Conservation (phyloP, 2,113 vertebrate species). For the Gavia stellata region DNA sequence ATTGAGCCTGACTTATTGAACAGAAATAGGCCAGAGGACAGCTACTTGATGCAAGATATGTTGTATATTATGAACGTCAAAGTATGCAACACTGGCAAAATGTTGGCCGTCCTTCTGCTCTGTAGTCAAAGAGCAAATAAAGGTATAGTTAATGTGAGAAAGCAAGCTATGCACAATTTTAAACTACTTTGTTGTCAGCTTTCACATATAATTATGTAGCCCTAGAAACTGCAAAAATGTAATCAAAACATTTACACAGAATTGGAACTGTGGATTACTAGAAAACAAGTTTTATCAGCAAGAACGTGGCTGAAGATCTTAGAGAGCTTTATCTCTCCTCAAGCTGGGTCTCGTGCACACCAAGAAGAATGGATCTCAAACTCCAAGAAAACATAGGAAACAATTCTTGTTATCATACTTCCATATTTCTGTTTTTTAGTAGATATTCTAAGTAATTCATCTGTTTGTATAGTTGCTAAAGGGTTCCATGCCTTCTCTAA, state of each 20-base stretch:
- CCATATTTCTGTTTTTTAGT: neutral
- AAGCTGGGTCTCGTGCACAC: neutral
- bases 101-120: neutral
- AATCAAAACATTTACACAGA: neutral
- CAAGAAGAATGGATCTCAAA: neutral
- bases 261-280: neutral
- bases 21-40: neutral
- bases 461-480: neutral
- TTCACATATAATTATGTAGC: neutral
- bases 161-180: neutral
- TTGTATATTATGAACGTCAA: neutral
- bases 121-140: neutral
- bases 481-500: neutral
- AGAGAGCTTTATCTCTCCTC: neutral
- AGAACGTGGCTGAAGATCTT: neutral
- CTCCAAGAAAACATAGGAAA: neutral
- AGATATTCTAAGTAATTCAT: neutral
- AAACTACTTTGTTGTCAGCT: conserved; percentile 12
- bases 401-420: neutral
- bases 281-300: neutral
- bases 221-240: neutral
- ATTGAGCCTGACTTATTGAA: neutral
- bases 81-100: neutral
- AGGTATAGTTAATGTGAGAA: neutral
- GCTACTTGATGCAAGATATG: neutral